Base-by-base conservation (phyloP, 1,140 invertebrate genomes). In the Drosophila sp. region DNA sequence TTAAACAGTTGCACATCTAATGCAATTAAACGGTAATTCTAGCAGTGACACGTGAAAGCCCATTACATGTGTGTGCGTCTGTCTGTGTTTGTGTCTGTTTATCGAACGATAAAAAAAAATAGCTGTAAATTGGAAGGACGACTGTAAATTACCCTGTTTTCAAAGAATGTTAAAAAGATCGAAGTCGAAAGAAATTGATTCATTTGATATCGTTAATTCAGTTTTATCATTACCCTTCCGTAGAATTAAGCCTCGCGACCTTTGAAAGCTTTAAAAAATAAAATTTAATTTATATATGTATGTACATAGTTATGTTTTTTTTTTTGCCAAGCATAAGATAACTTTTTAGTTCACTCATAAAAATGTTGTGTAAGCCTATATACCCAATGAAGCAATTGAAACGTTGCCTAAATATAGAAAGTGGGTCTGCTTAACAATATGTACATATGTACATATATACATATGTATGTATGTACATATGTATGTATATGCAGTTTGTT, bases 1-100 rank as follows among this genome's bases (percentile, higher is more conserved):
- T 17, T 4, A n/a, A 38, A 17, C 7, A 7, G 1, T 50, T 25
- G 61, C 72, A 73, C 41, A 66, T 62, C 40, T 54, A 64, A 55
- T 54, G 17, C 70, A 50, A 60, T 50, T 25, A 50, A 50, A 50
- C 27, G 44, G 4, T 41, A 62, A 44, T 11, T 17, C n/a, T 10
- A 27, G 27, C 44, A 50, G 23, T 10, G 23, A 25, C 44, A 50
- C 23, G 44, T 50, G 44, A 50, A 50, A 50, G 23, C 44, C 25
- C 11, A 17, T 50, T 50, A 5, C 8, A 23, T 50, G 23, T 50
- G 10, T n/a, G 17, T 47, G 23, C 23, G 44, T 47, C 5, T 47
- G 17, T 7, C 0, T 25, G 4, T 47, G 17, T 25, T 17, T 17
- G 10, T 3, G 10, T 3, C 35, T 38, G 35, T 38, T 11, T 27